A percentile compares a stretch with the other conserved stretches of the same genome.
Conservation (phyloP, 2,888 invertebrate species). For the Hofmannophila pseudospretella region DNA sequence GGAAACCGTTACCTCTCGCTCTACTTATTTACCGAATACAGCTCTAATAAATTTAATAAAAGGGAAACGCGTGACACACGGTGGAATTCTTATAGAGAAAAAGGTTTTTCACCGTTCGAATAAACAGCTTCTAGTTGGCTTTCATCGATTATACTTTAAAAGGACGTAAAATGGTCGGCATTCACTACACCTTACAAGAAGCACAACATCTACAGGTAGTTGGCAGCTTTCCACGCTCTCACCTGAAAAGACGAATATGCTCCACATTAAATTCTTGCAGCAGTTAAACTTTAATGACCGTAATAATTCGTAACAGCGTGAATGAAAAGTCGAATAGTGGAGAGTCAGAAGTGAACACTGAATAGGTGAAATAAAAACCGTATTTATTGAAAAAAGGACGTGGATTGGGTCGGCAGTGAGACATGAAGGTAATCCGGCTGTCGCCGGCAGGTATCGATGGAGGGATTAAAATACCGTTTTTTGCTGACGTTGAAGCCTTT, state of each 20-base stretch:
- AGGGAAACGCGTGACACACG: slow-evolving; percentile 51
- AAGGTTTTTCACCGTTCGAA: slow-evolving; percentile 23
- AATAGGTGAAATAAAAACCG: slow-evolving; percentile 30
- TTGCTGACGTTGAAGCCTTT: slow-evolving; percentile 59
- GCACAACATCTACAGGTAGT: slow-evolving; percentile 67
- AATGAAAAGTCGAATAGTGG: slow-evolving; percentile 4
- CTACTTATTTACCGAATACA: slow-evolving; percentile 59
- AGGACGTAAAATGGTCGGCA: slow-evolving; percentile 17
- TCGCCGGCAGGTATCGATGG: slow-evolving; percentile 67
- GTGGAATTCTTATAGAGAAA: slow-evolving; percentile 32
- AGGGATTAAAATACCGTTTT: slow-evolving; percentile 71
- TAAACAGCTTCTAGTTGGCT: too few species aligned
- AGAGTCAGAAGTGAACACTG: slow-evolving; percentile 24
- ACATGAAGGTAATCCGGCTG: slow-evolving; percentile 57
- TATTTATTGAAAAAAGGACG: slow-evolving; percentile 18
- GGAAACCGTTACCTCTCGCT: slow-evolving; percentile 50
- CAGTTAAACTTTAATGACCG: slow-evolving; percentile 1
- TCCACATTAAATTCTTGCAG: slow-evolving; percentile 39
- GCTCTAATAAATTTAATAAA: slow-evolving; percentile 68
- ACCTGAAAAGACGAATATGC: slow-evolving; percentile 55
- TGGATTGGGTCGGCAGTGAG: slow-evolving; percentile 33
- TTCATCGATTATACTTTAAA: slow-evolving; percentile 1
- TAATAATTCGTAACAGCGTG: slow-evolving; percentile 2
- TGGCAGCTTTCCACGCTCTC: slow-evolving; percentile 60
- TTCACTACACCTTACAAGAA: slow-evolving; percentile 44